Conservation (phyloP, 2,113 vertebrate genomes). For the Malurus cyaneus region DNA sequence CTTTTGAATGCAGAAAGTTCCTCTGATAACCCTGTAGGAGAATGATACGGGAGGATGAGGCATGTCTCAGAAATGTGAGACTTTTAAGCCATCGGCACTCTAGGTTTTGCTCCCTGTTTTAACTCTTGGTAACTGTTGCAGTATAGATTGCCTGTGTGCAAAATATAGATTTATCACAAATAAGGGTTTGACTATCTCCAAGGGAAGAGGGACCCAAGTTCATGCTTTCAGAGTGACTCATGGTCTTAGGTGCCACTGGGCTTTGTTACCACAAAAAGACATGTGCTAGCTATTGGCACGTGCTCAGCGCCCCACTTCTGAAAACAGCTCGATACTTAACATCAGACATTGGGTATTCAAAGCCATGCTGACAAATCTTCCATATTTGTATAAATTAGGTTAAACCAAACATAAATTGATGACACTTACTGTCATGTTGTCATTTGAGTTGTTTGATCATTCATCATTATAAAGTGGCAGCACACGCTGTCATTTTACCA, state of each 20-base stretch:
- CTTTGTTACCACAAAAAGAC: not conserved
- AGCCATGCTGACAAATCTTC: not conserved
- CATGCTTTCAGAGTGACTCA: slow-evolving; percentile 38
- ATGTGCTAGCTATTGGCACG: not conserved
- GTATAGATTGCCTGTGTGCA: not conserved
- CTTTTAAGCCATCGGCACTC: slow-evolving; percentile 68
- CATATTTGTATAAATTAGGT: not conserved
- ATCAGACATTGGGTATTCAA: not conserved
- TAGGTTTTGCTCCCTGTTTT: slow-evolving; percentile 60
- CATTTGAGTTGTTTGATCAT: too few species aligned
- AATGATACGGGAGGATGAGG: slow-evolving; percentile 68
- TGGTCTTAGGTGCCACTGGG: not conserved
- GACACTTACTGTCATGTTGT: not conserved
- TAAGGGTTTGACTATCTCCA: not conserved
- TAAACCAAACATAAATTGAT: not conserved
- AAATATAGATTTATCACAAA: slow-evolving; percentile 58
- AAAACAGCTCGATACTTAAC: not conserved
- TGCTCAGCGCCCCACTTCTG: not conserved
- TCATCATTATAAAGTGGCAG: not conserved
- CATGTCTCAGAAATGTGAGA: slow-evolving; percentile 68
- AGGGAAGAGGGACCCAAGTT: not conserved
- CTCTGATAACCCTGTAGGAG: slow-evolving; percentile 72
- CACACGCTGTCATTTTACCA: not conserved
- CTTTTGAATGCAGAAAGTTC: slow-evolving; percentile 71
- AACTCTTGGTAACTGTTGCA: slow-evolving; percentile 51